These are phyloP conservation scores for Equus quagga DNA, from an alignment of 2,113 vertebrate species.

Conservation along the genomic window DNA sequence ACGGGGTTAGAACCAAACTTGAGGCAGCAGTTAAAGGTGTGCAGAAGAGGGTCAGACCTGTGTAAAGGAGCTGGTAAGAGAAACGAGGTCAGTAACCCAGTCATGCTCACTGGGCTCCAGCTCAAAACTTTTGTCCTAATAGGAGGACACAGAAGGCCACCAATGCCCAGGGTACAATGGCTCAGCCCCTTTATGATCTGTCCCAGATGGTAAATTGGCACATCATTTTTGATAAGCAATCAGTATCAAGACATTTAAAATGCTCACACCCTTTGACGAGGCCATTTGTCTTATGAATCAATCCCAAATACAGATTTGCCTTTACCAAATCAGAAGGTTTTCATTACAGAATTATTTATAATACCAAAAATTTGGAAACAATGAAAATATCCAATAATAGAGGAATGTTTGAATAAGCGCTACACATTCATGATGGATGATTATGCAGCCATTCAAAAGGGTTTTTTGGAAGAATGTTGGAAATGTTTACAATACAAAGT, in stretches of 20 bases:
- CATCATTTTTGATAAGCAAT: background rate
- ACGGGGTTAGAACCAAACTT: background rate
- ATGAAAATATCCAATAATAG: background rate
- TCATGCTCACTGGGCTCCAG: background rate
- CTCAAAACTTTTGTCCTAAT: background rate
- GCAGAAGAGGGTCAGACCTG: background rate
- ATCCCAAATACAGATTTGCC: background rate
- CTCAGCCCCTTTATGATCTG: background rate
- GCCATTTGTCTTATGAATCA: background rate
- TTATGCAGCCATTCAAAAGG: background rate
- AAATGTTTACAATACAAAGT: background rate
- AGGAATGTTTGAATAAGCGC: background rate
- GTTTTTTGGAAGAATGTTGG: background rate
- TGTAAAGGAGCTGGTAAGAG: background rate
- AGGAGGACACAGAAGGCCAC: background rate
- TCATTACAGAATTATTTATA: conserved; percentile 1
- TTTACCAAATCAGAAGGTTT: background rate
- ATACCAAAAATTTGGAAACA: background rate
- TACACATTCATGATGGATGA: background rate
- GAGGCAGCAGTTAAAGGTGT: background rate
- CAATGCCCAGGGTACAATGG: background rate
- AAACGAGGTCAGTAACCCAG: background rate
- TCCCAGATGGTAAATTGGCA: background rate
- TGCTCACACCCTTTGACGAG: background rate
- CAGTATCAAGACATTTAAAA: background rate